Evolutionary conservation across 2,797 vertebrate genomes (phyloP).

Genomic region (Pseudochromis fuscus): DNA sequence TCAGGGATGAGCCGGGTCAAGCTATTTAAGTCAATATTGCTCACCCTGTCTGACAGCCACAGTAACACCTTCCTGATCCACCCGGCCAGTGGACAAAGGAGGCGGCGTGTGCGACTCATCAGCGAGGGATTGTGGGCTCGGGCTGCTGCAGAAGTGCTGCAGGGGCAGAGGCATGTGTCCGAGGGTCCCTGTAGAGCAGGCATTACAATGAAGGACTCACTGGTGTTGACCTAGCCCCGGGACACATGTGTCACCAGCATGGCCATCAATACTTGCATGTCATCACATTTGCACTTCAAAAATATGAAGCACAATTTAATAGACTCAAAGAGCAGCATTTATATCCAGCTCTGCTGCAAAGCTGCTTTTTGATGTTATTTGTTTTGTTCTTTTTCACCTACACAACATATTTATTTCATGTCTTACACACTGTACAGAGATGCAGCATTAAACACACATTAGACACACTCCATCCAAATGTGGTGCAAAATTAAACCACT

Average conservation of each 20-base stretch:
- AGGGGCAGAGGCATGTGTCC: slow-evolving; percentile 73
- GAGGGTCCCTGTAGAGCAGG: slow-evolving; percentile 75
- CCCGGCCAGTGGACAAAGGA: slow-evolving; percentile 74
- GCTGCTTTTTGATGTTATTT: not conserved
- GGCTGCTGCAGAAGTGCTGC: slow-evolving; percentile 48
- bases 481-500: no score
- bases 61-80: slow-evolving; percentile 82
- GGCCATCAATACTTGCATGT: slow-evolving; percentile 77
- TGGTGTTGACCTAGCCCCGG: slow-evolving; percentile 85
- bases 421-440: no score
- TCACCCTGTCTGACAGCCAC: slow-evolving; percentile 77
- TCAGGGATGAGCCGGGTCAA: slow-evolving; percentile 77
- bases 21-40: slow-evolving; percentile 80
- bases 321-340: slow-evolving; percentile 30
- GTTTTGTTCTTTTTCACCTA: no score
- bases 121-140: slow-evolving; percentile 72
- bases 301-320: slow-evolving; percentile 41
- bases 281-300: slow-evolving; percentile 86
- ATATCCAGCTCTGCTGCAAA: slow-evolving; percentile 2
- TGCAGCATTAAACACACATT: no score
- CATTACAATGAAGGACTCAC: slow-evolving; percentile 76
- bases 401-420: no score
- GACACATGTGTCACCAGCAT: slow-evolving; percentile 80
- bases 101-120: slow-evolving; percentile 68
- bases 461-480: no score